Base-by-base conservation (phyloP, 2,113 vertebrate genomes). In the Cepphus grylle region DNA sequence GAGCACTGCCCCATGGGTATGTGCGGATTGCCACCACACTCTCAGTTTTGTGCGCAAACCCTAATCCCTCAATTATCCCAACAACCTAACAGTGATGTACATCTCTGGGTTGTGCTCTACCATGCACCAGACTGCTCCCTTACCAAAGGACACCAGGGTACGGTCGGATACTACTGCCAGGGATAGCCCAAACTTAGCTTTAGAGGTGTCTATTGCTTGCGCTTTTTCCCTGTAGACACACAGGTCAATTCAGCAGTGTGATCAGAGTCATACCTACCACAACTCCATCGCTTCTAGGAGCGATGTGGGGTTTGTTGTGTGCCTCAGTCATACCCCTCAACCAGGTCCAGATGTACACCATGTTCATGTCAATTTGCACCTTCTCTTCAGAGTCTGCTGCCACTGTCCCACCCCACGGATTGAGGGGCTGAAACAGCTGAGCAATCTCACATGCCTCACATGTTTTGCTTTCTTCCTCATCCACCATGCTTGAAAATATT, bases 1-100 rank as follows among this genome's bases (percentile, higher is more conserved):
- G 1, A 91, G 18, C 69, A 15, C 55, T n/a, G 11, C 30, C 86
- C 52, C 0, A 0, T 40, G 42, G 38, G 9, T 30, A 8, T 8
- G 6, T 65, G 58, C 7, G 0, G 11, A 23, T 12, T 56, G 61
- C 78, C 71, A 69, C 47, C 61, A 30, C 8, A 3, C 42, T 18
- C 9, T 16, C 23, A 10, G 19, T 10, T 38, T n/a, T 6, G 2
- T n/a, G 26, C 65, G 84, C 63, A 86, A 81, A 58, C 11, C 7
- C 26, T 27, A 50, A 23, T 45, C 19, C 23, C 30, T 4, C 6
- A 40, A 13, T 25, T 77, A 40, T 56, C 49, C 74, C 49, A 55
- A 47, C 23, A 47, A 8, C n/a, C 50, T 22, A n/a, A 52, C 10
- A 18, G 22, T 43, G 19, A 29, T 22, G n/a, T 42, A 29, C 16